Conservation (phyloP, 2,797 vertebrate species). For the Numenius phaeopus region DNA sequence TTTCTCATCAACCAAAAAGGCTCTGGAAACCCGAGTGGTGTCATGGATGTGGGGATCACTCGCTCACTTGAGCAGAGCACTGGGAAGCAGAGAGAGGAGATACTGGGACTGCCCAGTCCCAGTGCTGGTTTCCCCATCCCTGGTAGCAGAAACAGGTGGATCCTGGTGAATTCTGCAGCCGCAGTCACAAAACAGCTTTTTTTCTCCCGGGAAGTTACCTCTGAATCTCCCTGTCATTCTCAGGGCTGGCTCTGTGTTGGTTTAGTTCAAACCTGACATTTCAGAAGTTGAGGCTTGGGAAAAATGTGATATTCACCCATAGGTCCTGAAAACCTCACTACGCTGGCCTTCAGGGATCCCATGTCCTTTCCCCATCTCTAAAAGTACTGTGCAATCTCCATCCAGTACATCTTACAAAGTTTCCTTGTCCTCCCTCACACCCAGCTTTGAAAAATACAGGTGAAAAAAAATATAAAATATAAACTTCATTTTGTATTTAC, state of each 20-base stretch:
- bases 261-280: not conserved
- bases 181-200: not conserved
- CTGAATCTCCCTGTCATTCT: not conserved
- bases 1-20: not conserved
- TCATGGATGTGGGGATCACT: not conserved
- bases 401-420: not conserved
- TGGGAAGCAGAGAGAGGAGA: not conserved
- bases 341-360: not conserved
- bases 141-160: not conserved
- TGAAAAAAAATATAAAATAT: not conserved
- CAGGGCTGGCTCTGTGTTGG: not conserved
- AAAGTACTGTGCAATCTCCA: not conserved
- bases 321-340: not conserved
- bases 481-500: not conserved
- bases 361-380: not conserved
- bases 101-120: not conserved
- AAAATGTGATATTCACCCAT: rapidly evolving
- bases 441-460: not conserved
- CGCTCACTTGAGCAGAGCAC: not conserved
- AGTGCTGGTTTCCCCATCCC: not conserved
- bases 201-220: not conserved
- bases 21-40: not conserved
- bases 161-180: not conserved
- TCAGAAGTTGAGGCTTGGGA: not conserved
- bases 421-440: not conserved